A percentile compares a stretch with the other conserved stretches of the same genome.
These are phyloP conservation scores for Haliclona indistincta DNA, from an alignment of 37 sponge, comb jelly and placozoan genomes.

Conservation along the genomic window DNA sequence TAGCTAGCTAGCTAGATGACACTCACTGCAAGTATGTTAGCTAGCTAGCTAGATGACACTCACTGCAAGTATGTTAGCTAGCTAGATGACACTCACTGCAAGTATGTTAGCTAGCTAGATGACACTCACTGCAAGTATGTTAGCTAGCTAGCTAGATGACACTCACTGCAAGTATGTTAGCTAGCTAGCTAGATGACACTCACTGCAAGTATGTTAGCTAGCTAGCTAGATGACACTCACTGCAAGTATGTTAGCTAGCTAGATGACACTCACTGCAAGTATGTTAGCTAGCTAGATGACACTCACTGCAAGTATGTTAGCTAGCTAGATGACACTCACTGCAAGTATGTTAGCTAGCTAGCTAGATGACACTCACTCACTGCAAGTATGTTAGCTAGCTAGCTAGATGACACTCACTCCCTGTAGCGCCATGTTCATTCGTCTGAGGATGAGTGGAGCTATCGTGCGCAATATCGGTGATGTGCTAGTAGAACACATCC, in stretches of 20 bases:
- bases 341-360: background rate
- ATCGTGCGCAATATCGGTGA: conserved; percentile 63
- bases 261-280: conserved; percentile 43
- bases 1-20: too few relatives aligned
- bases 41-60: too few relatives aligned
- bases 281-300: background rate
- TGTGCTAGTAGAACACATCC: conserved; percentile 61
- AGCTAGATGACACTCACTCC: background rate
- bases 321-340: background rate
- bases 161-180: conserved; percentile 29
- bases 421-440: conserved; percentile 46
- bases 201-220: conserved; percentile 25
- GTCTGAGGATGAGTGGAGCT: conserved; percentile 56
- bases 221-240: too few relatives aligned
- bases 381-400: background rate
- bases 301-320: background rate
- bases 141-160: too few relatives aligned
- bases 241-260: conserved; percentile 20
- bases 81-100: conserved; percentile 29
- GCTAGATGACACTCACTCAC: background rate
- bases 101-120: conserved; percentile 8
- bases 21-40: conserved; percentile 29
- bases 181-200: too few relatives aligned
- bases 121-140: conserved; percentile 37
- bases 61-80: conserved; percentile 25